Evolutionary conservation across 92 coral and sea anemone species (phyloP).

Genomic region (Zoanthus sansibaricus): DNA sequence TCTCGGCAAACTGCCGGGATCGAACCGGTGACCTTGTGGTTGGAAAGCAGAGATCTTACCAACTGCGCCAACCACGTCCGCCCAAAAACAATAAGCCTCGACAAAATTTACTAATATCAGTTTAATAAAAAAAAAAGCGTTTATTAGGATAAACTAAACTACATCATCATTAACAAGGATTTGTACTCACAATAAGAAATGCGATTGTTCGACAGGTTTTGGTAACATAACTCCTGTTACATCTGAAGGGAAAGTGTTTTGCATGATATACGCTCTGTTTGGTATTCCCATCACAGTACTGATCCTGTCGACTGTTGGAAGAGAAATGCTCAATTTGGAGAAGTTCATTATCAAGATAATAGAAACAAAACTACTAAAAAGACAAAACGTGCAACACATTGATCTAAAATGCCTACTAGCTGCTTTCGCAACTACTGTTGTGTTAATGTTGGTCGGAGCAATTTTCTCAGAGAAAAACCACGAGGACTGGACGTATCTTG

Average conservation of each 20-base stretch:
- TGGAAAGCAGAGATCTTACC: no score
- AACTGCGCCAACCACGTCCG: no score
- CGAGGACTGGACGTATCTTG: conserved; percentile 7
- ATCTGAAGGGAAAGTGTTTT: conserved; percentile 25
- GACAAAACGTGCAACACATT: not conserved
- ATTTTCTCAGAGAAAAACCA: not conserved
- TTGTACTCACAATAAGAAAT: not conserved
- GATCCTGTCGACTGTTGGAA: conserved; percentile 30
- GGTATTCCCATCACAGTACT: conserved; percentile 28
- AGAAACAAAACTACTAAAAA: not conserved
- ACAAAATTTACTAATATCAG: no score
- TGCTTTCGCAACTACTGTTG: not conserved
- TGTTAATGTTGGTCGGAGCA: not conserved
- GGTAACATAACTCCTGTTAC: conserved; percentile 36
- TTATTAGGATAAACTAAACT: no score
- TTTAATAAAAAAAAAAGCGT: no score
- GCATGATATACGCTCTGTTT: conserved; percentile 1
- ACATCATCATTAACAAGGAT: not conserved
- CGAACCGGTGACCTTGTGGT: no score
- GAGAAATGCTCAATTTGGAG: conserved; percentile 5
- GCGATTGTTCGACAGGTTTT: not conserved
- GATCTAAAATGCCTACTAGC: not conserved
- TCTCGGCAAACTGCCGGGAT: no score
- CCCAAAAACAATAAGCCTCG: no score
- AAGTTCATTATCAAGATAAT: conserved; percentile 16